Conservation (phyloP, 2,888 invertebrate species). For the Pammene fasciana region DNA sequence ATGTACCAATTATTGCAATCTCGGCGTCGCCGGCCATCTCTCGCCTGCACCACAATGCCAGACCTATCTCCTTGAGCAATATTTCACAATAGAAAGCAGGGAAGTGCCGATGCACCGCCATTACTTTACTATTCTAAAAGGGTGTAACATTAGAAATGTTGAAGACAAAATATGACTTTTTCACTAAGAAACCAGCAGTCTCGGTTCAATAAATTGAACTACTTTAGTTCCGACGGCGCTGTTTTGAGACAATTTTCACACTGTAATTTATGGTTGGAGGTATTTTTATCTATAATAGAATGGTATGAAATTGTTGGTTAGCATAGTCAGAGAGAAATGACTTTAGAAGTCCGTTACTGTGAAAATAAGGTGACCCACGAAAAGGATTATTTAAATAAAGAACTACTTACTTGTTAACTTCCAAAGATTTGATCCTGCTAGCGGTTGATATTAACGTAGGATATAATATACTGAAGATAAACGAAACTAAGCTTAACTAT, state of each 20-base stretch:
- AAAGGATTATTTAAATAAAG: too few species aligned
- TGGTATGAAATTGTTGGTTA: slow-evolving; percentile 35
- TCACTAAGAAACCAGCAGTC: slow-evolving; percentile 47
- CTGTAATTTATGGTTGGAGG: slow-evolving; percentile 36
- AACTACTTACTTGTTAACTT: too few species aligned
- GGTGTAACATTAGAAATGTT: slow-evolving; percentile 38
- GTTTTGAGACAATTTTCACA: slow-evolving; percentile 52
- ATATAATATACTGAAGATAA: too few species aligned
- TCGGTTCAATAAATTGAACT: slow-evolving; percentile 65
- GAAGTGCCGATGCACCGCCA: slow-evolving; percentile 55
- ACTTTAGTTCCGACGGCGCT: slow-evolving; percentile 56
- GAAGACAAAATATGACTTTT: slow-evolving; percentile 33
- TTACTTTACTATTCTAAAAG: slow-evolving; percentile 20
- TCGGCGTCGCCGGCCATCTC: slow-evolving; percentile 46
- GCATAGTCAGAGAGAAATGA: slow-evolving; percentile 16
- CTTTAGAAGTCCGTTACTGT: not conserved
- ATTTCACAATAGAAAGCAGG: slow-evolving; percentile 66
- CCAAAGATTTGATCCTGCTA: too few species aligned
- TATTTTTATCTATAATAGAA: slow-evolving; percentile 40
- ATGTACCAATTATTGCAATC: slow-evolving; percentile 39
- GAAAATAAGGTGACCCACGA: not conserved
- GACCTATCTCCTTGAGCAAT: slow-evolving; percentile 58
- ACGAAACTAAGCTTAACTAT: too few species aligned
- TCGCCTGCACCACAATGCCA: slow-evolving; percentile 51
- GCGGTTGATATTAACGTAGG: too few species aligned